Percentiles rank a stretch among this genome's conserved stretches.
These are phyloP conservation scores for Falco biarmicus DNA, from an alignment of 2,797 vertebrate species.

Conservation along the genomic window DNA sequence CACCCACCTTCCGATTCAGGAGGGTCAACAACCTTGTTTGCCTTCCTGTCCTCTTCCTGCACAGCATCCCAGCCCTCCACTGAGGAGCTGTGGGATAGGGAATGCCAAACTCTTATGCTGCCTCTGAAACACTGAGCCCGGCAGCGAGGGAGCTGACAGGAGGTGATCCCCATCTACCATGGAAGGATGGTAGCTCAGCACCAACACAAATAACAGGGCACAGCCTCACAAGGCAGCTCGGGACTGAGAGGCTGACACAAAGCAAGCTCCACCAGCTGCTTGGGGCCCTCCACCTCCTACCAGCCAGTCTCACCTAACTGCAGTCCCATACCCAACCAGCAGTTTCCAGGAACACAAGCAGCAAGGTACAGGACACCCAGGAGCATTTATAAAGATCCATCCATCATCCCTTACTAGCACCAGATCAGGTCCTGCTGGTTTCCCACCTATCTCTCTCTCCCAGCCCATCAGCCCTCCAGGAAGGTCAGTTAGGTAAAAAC, in stretches of 20 bases:
- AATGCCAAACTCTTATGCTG: neutral
- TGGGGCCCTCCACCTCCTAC: neutral
- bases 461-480: neutral
- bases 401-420: neutral
- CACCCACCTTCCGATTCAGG: neutral
- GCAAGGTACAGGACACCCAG: neutral
- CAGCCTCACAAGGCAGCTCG: fast-evolving
- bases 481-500: neutral
- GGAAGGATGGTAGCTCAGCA: neutral
- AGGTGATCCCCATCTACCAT: too few species aligned
- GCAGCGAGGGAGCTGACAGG: neutral
- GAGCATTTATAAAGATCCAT: neutral
- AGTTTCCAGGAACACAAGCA: neutral
- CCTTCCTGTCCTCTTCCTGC: slow-evolving; percentile 32
- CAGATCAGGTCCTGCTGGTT: neutral
- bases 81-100: fast-evolving
- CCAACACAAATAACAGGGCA: neutral
- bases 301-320: neutral
- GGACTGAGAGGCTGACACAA: neutral
- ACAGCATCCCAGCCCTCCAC: neutral
- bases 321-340: neutral
- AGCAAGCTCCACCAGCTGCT: neutral
- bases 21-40: neutral
- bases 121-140: neutral
- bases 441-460: neutral